These are phyloP conservation scores for Syrista parreyssii DNA, from an alignment of 2,888 invertebrate species.

Conservation along the genomic window DNA sequence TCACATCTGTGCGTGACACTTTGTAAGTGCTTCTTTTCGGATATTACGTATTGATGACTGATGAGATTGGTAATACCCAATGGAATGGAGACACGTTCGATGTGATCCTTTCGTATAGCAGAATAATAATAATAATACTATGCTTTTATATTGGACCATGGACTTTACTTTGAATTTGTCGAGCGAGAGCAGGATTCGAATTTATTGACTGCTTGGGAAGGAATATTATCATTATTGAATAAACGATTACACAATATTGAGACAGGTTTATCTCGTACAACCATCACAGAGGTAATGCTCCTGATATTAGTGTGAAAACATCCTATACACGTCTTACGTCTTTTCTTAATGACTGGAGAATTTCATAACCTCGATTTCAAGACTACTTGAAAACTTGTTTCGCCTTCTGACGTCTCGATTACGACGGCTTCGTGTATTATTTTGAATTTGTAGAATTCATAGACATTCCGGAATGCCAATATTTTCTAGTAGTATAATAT, in stretches of 20 bases:
- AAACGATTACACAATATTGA: constrained; percentile 19
- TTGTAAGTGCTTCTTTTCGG: background rate
- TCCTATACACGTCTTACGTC: too few species aligned
- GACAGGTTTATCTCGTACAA: background rate
- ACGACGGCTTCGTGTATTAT: background rate
- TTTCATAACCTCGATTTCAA: background rate
- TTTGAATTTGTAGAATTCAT: background rate
- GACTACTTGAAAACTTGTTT: background rate
- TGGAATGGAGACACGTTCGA: background rate
- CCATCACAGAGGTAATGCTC: background rate
- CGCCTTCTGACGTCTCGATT: background rate
- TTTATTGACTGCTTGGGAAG: constrained; percentile 25
- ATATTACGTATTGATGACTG: background rate
- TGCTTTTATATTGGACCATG: background rate
- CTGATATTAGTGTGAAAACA: background rate
- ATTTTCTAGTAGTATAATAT: too few species aligned
- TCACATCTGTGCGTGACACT: background rate
- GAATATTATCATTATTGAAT: constrained; percentile 25
- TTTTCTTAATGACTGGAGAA: background rate
- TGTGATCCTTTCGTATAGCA: background rate
- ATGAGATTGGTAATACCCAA: background rate
- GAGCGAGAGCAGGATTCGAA: constrained; percentile 8
- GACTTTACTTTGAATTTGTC: constrained; percentile 11
- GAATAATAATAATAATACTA: background rate
- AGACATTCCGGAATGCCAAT: background rate